These are phyloP conservation scores for Erethizon dorsatum DNA, from an alignment of 2,797 vertebrate genomes.

Conservation along the genomic window DNA sequence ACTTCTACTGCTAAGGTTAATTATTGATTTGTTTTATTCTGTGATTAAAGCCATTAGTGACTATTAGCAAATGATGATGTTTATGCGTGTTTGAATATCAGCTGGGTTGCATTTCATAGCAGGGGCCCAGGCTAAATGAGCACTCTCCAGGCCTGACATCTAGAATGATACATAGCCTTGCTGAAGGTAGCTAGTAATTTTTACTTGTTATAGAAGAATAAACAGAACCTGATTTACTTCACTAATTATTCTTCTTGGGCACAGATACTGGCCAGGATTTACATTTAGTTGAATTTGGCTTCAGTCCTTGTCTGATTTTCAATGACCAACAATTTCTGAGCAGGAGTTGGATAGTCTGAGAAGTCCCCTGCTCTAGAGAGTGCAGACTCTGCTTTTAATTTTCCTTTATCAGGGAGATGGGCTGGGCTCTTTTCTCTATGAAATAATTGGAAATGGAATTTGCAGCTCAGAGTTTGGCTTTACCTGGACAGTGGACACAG, in stretches of 20 bases:
- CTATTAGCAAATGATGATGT: conserved; percentile 83
- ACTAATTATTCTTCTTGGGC: conserved; percentile 72
- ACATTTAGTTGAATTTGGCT: conserved; percentile 50
- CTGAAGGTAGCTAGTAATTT: conserved; percentile 64
- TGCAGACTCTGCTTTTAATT: conserved; percentile 4
- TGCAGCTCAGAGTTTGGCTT: neutral
- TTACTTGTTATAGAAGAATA: conserved; percentile 50
- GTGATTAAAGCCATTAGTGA: conserved; percentile 85
- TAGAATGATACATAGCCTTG: conserved; percentile 42
- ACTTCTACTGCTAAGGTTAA: conserved; percentile 84
- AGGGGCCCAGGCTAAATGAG: conserved; percentile 76
- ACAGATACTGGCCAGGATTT: conserved; percentile 27
- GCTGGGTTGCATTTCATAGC: conserved; percentile 74
- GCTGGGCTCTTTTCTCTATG: neutral
- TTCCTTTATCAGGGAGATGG: neutral
- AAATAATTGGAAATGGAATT: conserved; percentile 23
- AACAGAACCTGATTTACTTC: conserved; percentile 66
- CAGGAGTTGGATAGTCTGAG: neutral
- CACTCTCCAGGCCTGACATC: conserved; percentile 62
- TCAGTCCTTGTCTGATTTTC: conserved; percentile 66
- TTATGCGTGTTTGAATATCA: conserved; percentile 81
- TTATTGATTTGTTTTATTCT: conserved; percentile 87
- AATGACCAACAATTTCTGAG: conserved; percentile 48
- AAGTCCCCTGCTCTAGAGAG: neutral
- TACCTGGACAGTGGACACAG: neutral